A percentile compares a stretch with the other conserved stretches of the same genome.
These are phyloP conservation scores for Alviniconcha marisindica DNA, from an alignment of 1,140 invertebrate species.

Conservation along the genomic window DNA sequence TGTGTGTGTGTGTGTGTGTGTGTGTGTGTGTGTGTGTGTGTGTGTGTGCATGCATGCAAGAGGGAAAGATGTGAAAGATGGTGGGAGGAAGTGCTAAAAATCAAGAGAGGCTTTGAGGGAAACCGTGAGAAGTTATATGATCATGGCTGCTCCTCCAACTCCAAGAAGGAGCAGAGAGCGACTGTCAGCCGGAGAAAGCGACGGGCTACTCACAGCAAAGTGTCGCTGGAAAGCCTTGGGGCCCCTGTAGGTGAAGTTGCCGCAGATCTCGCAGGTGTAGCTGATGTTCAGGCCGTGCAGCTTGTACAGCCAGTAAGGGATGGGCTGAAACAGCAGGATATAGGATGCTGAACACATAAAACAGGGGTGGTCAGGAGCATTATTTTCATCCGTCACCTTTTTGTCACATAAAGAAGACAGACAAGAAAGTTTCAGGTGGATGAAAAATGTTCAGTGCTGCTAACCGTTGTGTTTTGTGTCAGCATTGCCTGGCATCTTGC, in stretches of 20 bases:
- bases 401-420: too few relatives aligned
- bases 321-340: conserved; percentile 82
- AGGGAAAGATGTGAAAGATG: neutral
- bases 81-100: neutral
- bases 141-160: too few relatives aligned
- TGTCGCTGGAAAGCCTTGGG: conserved; percentile 99
- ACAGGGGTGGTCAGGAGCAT: too few relatives aligned
- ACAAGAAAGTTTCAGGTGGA: too few relatives aligned
- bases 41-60: conserved; percentile 12
- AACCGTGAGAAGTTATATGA: neutral
- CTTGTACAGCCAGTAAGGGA: conserved; percentile 99
- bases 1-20: neutral
- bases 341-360: too few relatives aligned
- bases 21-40: neutral
- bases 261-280: conserved; percentile 99
- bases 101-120: neutral
- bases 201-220: conserved; percentile 87
- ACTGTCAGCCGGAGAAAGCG: neutral
- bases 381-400: too few relatives aligned
- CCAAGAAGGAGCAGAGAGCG: neutral
- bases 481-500: too few relatives aligned
- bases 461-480: too few relatives aligned
- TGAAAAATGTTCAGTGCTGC: too few relatives aligned
- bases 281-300: conserved; percentile 99
- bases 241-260: conserved; percentile 99